Evolutionary conservation across 1,140 invertebrate genomes (phyloP), one percentile per base, ranked within the genome.

Genomic region (Hylaeus volcanicus): DNA sequence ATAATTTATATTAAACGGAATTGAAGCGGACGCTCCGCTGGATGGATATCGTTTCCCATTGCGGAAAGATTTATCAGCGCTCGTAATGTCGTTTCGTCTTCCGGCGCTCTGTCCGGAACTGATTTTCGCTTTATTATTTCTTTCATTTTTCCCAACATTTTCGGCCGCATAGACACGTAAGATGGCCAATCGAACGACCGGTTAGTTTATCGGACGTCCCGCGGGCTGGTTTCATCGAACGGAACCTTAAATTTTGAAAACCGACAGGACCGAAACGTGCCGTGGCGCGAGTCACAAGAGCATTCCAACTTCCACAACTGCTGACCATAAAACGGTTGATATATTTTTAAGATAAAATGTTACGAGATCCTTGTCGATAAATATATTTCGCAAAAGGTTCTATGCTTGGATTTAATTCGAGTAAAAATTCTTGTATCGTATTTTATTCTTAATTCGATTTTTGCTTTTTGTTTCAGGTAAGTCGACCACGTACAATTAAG

Each of bases 1-100:
- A 74, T 79, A 79, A 79, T 79, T 79, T 74, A 79, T 79, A 79
- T 79, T 79, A 79, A 79, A 79, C 74, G 77, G 61, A 65, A 74
- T 65, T n/a, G 76, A 73, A 79, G 61, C 70, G 60, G 45, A 37
- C 39, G 60, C n/a, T 26, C 26, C 9, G 58, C 41, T 11, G 61
- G 61, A 73, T 65, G 26, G 76, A 15, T 72, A 63, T 53, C 45
- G 55, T 37, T 15, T 14, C 8, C 14, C 63, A 5, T 55, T n/a
- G 6, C 48, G 51, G 9, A 56, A 73, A 65, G 70, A 73, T 79
- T 79, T 79, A 79, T 79, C 60, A 60, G 5, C 1, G 14, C 26
- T 5, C 39, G 51, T 3, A 37, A 56, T 26, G n/a, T 11, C n/a
- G n/a, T 61, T 53, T n/a, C 41, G 64, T 15, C 58, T 43, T 56